Percentiles rank a stretch among this genome's conserved stretches.
phyloP scores from a whole-genome alignment of 2,113 vertebrate species.

The Eptatretus burgeri region DNA sequence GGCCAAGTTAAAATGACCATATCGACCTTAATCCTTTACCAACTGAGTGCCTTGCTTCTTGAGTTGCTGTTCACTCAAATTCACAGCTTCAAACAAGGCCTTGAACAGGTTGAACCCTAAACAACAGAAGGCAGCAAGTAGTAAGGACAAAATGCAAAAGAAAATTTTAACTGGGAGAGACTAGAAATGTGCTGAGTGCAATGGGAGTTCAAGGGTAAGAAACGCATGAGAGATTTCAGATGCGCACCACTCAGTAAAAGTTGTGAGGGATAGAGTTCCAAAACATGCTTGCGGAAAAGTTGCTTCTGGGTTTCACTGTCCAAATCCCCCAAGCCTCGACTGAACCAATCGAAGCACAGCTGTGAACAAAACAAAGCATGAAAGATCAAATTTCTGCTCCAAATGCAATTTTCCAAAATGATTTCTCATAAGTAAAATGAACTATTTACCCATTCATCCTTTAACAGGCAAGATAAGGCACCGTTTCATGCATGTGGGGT shows the following conservation, averaged over 20 bases:
- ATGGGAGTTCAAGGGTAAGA: not conserved
- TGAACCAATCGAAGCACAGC: slow-evolving; percentile 99
- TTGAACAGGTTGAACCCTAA: slow-evolving; percentile 93
- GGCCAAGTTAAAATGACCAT: too few species aligned
- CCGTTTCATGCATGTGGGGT: too few species aligned
- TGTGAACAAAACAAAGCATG: slow-evolving; percentile 13
- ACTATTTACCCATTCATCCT: too few species aligned
- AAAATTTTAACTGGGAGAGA: not conserved
- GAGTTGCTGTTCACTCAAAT: slow-evolving; percentile 80
- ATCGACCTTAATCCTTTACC: slow-evolving; percentile 24
- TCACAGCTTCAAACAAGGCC: slow-evolving; percentile 98
- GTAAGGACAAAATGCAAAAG: too few species aligned
- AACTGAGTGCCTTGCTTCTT: slow-evolving; percentile 84
- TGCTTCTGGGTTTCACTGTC: slow-evolving; percentile 94
- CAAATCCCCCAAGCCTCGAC: slow-evolving; percentile 84
- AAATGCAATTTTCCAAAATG: too few species aligned
- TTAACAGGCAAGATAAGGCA: too few species aligned
- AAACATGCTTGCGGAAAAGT: slow-evolving; percentile 93
- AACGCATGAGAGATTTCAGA: not conserved
- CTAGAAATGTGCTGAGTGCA: not conserved
- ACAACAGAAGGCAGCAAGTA: too few species aligned
- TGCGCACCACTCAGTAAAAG: slow-evolving; percentile 86
- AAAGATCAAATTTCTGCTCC: too few species aligned
- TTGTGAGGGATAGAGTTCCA: slow-evolving; percentile 85
- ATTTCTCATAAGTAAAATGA: too few species aligned